phyloP scores from a whole-genome alignment of 2,113 vertebrate species.

The Atrichornis clamosus region DNA sequence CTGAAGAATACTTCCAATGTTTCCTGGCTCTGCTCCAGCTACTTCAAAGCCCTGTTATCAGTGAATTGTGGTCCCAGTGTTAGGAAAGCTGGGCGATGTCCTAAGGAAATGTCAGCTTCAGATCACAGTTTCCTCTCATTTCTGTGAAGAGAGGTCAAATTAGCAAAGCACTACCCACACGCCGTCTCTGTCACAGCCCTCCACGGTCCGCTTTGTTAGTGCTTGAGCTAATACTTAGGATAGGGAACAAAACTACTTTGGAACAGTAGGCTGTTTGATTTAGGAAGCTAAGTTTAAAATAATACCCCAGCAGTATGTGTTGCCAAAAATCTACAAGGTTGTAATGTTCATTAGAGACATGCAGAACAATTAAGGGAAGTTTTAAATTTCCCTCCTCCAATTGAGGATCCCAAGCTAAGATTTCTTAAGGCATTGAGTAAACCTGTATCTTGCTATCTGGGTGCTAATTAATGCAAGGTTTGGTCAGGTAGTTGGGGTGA shows the following conservation, averaged over 20 bases:
- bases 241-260: conserved; percentile 23
- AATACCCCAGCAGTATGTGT: not conserved
- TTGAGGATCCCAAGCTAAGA: not conserved
- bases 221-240: not conserved
- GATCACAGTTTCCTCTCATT: conserved; percentile 72
- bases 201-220: not conserved
- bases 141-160: conserved; percentile 64
- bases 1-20: conserved; percentile 70
- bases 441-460: not conserved
- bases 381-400: not conserved
- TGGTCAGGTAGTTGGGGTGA: not conserved
- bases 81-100: conserved; percentile 70
- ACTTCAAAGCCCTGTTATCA: conserved; percentile 81
- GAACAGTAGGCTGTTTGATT: conserved; percentile 36
- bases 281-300: conserved; percentile 52
- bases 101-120: conserved; percentile 70
- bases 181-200: not conserved
- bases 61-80: conserved; percentile 69
- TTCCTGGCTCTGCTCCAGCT: conserved; percentile 72
- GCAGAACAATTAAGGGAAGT: not conserved
- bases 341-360: not conserved
- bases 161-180: conserved; percentile 6
- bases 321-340: not conserved
- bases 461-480: not conserved
- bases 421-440: not conserved